Evolutionary conservation across 2,888 invertebrate genomes (phyloP).

Genomic region (Andrena flavipes): DNA sequence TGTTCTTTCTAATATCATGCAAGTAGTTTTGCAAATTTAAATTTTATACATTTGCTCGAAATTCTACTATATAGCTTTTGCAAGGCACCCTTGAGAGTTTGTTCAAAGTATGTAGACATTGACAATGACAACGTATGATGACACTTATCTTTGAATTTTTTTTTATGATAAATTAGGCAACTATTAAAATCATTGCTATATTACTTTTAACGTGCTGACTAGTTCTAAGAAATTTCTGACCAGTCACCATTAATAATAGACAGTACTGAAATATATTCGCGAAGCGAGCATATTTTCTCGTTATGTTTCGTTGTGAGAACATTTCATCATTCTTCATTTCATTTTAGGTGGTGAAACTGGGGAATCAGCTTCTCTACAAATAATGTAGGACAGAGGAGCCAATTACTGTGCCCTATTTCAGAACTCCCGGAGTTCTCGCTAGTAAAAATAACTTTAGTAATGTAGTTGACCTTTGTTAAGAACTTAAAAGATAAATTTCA

Average conservation of each 20-base stretch:
- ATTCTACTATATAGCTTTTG: constrained; percentile 50
- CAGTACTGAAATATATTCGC: constrained; percentile 23
- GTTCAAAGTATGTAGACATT: constrained; percentile 42
- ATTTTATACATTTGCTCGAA: constrained; percentile 38
- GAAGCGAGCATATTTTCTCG: not conserved
- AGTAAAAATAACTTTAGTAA: too few species aligned
- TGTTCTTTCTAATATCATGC: constrained; percentile 26
- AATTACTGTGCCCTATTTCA: too few species aligned
- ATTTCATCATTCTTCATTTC: constrained; percentile 21
- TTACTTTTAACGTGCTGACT: constrained; percentile 38
- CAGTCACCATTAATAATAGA: constrained; percentile 15
- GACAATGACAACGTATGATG: constrained; percentile 28
- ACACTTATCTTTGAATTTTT: constrained; percentile 34
- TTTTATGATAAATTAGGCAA: constrained; percentile 52
- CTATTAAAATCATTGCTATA: constrained; percentile 28
- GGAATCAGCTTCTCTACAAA: constrained; percentile 14
- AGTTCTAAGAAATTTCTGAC: constrained; percentile 32
- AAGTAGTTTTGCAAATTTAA: constrained; percentile 33
- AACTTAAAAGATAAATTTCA: too few species aligned
- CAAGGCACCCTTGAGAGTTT: constrained; percentile 66
- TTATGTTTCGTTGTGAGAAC: constrained; percentile 24
- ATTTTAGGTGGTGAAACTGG: constrained; percentile 21
- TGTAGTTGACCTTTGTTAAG: too few species aligned
- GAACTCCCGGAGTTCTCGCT: too few species aligned
- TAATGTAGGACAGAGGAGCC: not conserved